Base-by-base conservation (phyloP, 2,888 invertebrate species). In the Ophraella communa region DNA sequence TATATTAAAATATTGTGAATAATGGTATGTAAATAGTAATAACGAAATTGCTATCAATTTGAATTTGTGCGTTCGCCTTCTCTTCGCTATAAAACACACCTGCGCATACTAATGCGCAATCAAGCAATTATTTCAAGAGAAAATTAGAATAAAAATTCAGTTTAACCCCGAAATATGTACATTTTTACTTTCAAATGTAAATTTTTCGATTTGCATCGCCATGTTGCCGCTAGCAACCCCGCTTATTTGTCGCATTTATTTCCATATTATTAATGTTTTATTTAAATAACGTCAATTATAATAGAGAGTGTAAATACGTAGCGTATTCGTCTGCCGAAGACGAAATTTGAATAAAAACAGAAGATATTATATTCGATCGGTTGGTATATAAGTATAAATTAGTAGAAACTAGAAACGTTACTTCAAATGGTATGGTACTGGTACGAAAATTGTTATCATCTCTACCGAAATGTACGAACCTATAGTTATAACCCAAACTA, bases 151-250 rank as follows among this genome's bases (percentile, higher is more conserved):
- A 59, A 64, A 54, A 64, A 64, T 64, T 64, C 64, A 64, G 58
- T 59, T 59, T 58, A 59, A 49, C 58, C 58, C 64, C 54, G 59
- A 58, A 59, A 53, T 65, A 65, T 65, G 61, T 61, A 65, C 65
- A 57, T 65, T 65, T 65, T 62, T 62, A 58, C 61, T 65, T 65
- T 57, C 61, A 47, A 51, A 65, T 65, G 65, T 65, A 62, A 65
- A 65, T 65, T 65, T 51, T 57, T 47, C 53, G 60, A 66, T 66
- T 66, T 62, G 52, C 66, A 64, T 64, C 61, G 61, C 61, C 61
- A 47, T 44, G 57, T 58, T 58, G 59, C 59, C 59, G 51, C 60
- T 53, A 30, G 47, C 60, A 42, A 52, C 52, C 27, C 60, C 60
- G 60, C 60, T 60, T 60, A 65, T 62, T 58, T 49, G 51, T 62